A percentile compares a stretch with the other conserved stretches of the same genome.
These are phyloP conservation scores for Percina caprodes DNA, from an alignment of 2,113 vertebrate genomes.

Conservation along the genomic window DNA sequence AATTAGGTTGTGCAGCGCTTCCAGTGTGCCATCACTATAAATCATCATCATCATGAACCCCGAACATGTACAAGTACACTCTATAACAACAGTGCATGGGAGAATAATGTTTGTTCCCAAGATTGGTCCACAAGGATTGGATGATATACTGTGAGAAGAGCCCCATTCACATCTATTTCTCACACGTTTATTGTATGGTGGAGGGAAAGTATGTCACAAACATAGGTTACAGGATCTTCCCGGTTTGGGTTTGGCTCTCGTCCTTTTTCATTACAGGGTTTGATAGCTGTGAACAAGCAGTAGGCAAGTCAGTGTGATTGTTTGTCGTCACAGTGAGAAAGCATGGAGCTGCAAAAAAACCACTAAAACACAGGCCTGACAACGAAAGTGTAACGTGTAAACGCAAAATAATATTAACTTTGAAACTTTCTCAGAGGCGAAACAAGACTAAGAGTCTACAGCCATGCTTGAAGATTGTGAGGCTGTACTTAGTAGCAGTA, in stretches of 20 bases:
- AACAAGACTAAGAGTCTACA: background rate
- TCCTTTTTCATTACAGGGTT: constrained; percentile 51
- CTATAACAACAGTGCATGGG: constrained; percentile 67
- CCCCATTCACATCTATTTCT: constrained; percentile 59
- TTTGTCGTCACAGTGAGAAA: constrained; percentile 54
- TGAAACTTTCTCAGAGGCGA: constrained; percentile 8
- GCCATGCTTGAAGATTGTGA: background rate
- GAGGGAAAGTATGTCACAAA: constrained; percentile 61
- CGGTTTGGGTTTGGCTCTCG: constrained; percentile 52
- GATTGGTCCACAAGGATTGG: constrained; percentile 45
- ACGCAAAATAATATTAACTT: background rate
- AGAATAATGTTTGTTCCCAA: constrained; percentile 77
- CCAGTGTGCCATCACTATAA: constrained; percentile 65
- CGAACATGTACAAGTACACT: constrained; percentile 27
- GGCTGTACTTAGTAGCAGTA: background rate
- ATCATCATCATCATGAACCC: constrained; percentile 59
- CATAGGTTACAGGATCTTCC: constrained; percentile 49
- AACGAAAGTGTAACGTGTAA: background rate
- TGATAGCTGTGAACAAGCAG: constrained; percentile 59
- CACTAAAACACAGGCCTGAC: constrained; percentile 6
- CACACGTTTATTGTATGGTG: constrained; percentile 63
- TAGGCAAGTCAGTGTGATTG: constrained; percentile 36
- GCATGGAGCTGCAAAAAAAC: background rate
- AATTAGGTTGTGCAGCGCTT: constrained; percentile 68
- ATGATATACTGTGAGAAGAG: constrained; percentile 82